These are phyloP conservation scores for Solea solea DNA, from an alignment of 2,113 vertebrate genomes.

Conservation along the genomic window DNA sequence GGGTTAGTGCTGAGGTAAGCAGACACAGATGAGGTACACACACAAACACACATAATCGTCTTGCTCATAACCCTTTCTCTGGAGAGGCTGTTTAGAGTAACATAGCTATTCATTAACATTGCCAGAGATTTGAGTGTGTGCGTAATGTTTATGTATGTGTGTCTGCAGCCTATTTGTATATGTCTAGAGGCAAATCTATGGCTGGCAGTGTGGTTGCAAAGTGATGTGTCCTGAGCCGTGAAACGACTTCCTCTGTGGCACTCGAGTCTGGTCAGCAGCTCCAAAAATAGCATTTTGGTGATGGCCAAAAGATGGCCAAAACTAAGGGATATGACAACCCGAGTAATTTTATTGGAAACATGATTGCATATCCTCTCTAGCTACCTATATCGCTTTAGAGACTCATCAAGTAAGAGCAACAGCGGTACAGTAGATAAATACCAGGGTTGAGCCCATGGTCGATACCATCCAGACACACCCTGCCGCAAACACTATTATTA, in stretches of 20 bases:
- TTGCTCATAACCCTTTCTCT: conserved; percentile 55
- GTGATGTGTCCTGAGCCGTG: conserved; percentile 8
- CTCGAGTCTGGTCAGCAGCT: conserved; percentile 10
- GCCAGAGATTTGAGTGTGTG: conserved; percentile 44
- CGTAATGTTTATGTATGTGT: neutral
- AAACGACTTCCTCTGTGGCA: conserved; percentile 4
- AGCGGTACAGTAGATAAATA: neutral
- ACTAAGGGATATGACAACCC: conserved; percentile 5
- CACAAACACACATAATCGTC: conserved; percentile 22
- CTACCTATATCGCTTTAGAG: neutral
- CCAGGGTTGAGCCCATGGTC: no score
- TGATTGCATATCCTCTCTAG: neutral
- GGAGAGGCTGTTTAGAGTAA: conserved; percentile 56
- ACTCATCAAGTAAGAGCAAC: no score
- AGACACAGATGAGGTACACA: conserved; percentile 24
- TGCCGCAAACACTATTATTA: no score
- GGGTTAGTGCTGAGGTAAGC: conserved; percentile 67
- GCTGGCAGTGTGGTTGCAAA: neutral
- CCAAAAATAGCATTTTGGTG: conserved; percentile 14
- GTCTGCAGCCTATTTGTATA: conserved; percentile 4
- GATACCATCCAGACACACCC: no score
- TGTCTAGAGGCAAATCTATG: neutral
- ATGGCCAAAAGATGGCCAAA: neutral
- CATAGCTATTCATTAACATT: conserved; percentile 67
- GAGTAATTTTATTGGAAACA: conserved; percentile 2